phyloP scores from a whole-genome alignment of 37 sponge, comb jelly and placozoan genomes.

The Bolinopsis microptera region DNA sequence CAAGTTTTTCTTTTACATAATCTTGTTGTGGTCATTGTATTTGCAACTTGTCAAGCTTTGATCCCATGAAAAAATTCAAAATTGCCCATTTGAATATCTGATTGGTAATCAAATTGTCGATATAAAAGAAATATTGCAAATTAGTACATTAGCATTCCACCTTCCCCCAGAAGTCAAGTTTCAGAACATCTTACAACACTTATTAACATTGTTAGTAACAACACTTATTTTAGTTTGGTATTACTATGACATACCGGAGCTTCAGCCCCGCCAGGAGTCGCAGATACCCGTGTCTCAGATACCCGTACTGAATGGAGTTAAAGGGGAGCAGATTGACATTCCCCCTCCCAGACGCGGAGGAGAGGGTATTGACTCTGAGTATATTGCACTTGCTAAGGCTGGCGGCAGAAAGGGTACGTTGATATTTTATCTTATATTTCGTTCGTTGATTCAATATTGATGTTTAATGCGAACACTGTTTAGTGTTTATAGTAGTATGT shows the following conservation, averaged over 20 bases:
- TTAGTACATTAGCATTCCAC: too few relatives aligned
- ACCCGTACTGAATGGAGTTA: slow-evolving; percentile 43
- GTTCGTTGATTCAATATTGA: too few relatives aligned
- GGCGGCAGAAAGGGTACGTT: slow-evolving; percentile 59
- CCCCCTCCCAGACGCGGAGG: slow-evolving; percentile 23
- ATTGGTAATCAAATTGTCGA: too few relatives aligned
- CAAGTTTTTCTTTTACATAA: not conserved
- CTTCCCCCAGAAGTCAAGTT: too few relatives aligned
- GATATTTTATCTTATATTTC: not conserved
- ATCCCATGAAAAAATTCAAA: not conserved
- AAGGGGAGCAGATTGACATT: not conserved
- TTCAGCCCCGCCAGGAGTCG: not conserved
- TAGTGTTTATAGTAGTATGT: too few relatives aligned
- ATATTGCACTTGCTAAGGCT: slow-evolving; percentile 25
- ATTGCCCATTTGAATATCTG: too few relatives aligned
- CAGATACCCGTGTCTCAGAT: slow-evolving; percentile 18
- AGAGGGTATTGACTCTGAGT: slow-evolving; percentile 29
- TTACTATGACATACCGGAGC: slow-evolving; percentile 49
- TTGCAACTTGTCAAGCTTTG: not conserved
- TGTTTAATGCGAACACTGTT: too few relatives aligned
- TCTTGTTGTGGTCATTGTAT: not conserved
- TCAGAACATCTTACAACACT: too few relatives aligned
- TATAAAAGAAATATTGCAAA: too few relatives aligned
- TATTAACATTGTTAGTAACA: too few relatives aligned
- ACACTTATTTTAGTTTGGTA: slow-evolving; percentile 3